Evolutionary conservation across 2,888 invertebrate species (phyloP).

Genomic region (Meiosimyza platycephala): DNA sequence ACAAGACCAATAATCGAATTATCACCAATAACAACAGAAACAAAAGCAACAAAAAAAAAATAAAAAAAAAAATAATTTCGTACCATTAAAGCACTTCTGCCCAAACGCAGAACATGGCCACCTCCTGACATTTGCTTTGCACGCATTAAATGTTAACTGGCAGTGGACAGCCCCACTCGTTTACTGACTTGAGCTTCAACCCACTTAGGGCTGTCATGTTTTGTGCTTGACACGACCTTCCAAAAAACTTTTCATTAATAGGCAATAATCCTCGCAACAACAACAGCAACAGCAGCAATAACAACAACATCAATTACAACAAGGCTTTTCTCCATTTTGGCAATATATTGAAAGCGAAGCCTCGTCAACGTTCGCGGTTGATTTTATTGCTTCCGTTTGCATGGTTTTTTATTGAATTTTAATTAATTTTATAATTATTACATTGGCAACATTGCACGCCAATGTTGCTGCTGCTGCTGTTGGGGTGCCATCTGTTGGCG

Average conservation of each 20-base stretch:
- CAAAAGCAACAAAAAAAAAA: not conserved
- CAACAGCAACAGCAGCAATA: not conserved
- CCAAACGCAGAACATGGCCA: not conserved
- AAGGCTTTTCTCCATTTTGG: not conserved
- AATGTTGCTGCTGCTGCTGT: too few species aligned
- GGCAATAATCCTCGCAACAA: not conserved
- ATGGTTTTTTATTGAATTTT: constrained; percentile 4
- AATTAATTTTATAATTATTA: constrained; percentile 17
- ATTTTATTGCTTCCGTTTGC: not conserved
- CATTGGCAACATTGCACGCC: not conserved
- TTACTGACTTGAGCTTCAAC: too few species aligned
- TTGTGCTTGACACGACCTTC: constrained; percentile 2
- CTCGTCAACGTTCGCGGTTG: not conserved
- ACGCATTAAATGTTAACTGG: not conserved
- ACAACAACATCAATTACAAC: not conserved
- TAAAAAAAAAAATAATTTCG: not conserved
- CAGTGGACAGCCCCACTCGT: not conserved
- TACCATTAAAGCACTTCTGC: not conserved
- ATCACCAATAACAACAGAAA: not conserved
- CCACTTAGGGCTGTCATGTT: not conserved
- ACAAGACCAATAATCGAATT: not conserved
- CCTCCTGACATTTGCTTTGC: not conserved
- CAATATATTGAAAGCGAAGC: too few species aligned
- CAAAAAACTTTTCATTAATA: not conserved
- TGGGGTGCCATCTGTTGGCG: not conserved